A percentile compares a stretch with the other conserved stretches of the same genome.
Conservation (phyloP, 53 echinoderm and acorn worm genomes). For the Holothuria scabra region DNA sequence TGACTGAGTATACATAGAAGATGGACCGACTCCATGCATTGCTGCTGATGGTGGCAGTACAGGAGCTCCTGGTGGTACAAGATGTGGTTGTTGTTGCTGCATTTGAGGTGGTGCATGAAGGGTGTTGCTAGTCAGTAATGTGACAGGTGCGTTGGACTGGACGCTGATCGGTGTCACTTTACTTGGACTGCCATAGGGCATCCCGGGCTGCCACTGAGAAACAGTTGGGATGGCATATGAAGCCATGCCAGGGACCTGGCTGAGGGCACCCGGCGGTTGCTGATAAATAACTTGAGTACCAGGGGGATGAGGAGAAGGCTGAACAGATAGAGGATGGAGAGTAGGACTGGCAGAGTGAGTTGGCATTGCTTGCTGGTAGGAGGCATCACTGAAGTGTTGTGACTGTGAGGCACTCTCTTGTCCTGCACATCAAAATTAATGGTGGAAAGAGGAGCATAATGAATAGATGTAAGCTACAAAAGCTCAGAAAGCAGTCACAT, state of each 20-base stretch:
- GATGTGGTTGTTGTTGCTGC: slow-evolving; percentile 25
- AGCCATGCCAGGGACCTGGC: slow-evolving; percentile 7
- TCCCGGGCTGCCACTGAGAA: slow-evolving; percentile 20
- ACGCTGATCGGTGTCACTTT: slow-evolving; percentile 27
- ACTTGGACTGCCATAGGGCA: slow-evolving; percentile 31
- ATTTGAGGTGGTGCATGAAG: slow-evolving; percentile 36
- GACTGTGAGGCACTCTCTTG: slow-evolving; percentile 8
- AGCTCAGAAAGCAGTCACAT: too few species aligned
- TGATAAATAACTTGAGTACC: slow-evolving; percentile 28
- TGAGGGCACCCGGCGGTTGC: slow-evolving; percentile 8
- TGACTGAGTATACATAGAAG: slow-evolving; percentile 31
- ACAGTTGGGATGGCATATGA: slow-evolving; percentile 17
- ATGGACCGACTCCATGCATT: background rate
- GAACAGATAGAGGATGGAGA: slow-evolving; percentile 19
- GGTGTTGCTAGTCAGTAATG: slow-evolving; percentile 23
- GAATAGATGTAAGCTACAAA: too few species aligned
- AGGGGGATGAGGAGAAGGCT: slow-evolving; percentile 15
- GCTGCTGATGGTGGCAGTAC: slow-evolving; percentile 24
- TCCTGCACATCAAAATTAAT: background rate
- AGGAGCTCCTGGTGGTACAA: slow-evolving; percentile 26
- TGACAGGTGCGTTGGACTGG: slow-evolving; percentile 32
- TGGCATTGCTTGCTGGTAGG: slow-evolving; percentile 27
- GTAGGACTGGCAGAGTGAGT: slow-evolving; percentile 32
- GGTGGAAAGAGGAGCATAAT: too few species aligned
- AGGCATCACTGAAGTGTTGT: slow-evolving; percentile 39